These are phyloP conservation scores for Brachionus angularis DNA, from an alignment of 1,140 invertebrate genomes.

Conservation along the genomic window DNA sequence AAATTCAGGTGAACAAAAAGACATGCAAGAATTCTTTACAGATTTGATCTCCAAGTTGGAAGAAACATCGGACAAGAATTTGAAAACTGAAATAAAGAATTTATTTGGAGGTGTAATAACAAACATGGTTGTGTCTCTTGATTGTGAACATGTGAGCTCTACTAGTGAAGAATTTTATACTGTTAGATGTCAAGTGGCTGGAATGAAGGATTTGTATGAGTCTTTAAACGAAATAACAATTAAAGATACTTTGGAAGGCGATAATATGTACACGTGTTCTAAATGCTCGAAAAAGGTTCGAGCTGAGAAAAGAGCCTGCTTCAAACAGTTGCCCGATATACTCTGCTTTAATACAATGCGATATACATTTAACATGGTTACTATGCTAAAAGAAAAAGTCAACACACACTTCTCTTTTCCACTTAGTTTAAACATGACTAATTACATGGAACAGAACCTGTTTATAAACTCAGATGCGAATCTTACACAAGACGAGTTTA, in stretches of 20 bases:
- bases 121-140: constrained; percentile 88
- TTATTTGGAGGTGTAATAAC: constrained; percentile 85
- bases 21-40: constrained; percentile 96
- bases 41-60: constrained; percentile 90
- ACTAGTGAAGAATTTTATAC: constrained; percentile 94
- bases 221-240: constrained; percentile 90
- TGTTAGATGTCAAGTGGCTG: constrained; percentile 86
- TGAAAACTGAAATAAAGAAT: constrained; percentile 79
- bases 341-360: constrained; percentile 94
- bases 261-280: constrained; percentile 95
- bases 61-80: constrained; percentile 71
- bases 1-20: constrained; percentile 94
- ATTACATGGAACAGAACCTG: constrained; percentile 85
- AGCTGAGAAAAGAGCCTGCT: constrained; percentile 86
- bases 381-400: constrained; percentile 89
- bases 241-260: constrained; percentile 88
- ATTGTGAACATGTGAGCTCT: constrained; percentile 85
- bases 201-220: constrained; percentile 90
- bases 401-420: constrained; percentile 97
- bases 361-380: constrained; percentile 96
- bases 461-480: constrained; percentile 60
- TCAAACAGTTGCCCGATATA: constrained; percentile 85
- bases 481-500: constrained; percentile 58
- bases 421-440: constrained; percentile 81
- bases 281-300: constrained; percentile 88